A percentile compares a stretch with the other conserved stretches of the same genome.
phyloP scores from a whole-genome alignment of 2,888 invertebrate species.

The Orthosia cruda region DNA sequence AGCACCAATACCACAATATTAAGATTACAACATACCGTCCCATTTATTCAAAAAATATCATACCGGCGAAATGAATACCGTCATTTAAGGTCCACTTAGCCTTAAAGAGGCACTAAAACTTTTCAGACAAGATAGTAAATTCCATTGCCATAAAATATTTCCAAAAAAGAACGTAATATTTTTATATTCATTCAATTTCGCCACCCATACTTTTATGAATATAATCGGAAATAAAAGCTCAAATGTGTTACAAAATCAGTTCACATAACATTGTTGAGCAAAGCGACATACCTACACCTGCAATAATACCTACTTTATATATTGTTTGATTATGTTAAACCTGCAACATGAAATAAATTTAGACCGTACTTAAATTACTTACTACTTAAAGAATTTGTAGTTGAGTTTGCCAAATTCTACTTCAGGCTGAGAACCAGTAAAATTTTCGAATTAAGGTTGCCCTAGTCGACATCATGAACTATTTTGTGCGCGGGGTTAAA shows the following conservation, averaged over 20 bases:
- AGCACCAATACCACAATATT: not conserved
- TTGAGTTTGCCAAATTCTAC: too few species aligned
- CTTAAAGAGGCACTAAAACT: conserved; percentile 4
- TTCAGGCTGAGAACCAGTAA: too few species aligned
- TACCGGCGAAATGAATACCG: not conserved
- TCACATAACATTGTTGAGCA: conserved; percentile 22
- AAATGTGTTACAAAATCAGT: conserved; percentile 40
- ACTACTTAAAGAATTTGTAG: too few species aligned
- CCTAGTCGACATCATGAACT: too few species aligned
- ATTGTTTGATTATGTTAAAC: too few species aligned
- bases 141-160: not conserved
- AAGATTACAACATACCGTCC: not conserved
- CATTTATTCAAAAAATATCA: conserved; percentile 2
- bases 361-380: too few species aligned
- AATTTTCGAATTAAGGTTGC: too few species aligned
- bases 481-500: too few species aligned
- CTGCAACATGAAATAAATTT: too few species aligned
- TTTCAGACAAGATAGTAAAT: conserved; percentile 1
- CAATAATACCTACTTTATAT: too few species aligned
- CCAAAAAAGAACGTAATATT: not conserved
- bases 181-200: not conserved
- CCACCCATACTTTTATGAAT: conserved; percentile 23
- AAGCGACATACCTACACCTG: too few species aligned
- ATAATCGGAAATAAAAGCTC: conserved; percentile 27
- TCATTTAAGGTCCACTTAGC: conserved; percentile 10